phyloP scores from a whole-genome alignment of 2,888 invertebrate genomes.

The Caenorhabditis afra region DNA sequence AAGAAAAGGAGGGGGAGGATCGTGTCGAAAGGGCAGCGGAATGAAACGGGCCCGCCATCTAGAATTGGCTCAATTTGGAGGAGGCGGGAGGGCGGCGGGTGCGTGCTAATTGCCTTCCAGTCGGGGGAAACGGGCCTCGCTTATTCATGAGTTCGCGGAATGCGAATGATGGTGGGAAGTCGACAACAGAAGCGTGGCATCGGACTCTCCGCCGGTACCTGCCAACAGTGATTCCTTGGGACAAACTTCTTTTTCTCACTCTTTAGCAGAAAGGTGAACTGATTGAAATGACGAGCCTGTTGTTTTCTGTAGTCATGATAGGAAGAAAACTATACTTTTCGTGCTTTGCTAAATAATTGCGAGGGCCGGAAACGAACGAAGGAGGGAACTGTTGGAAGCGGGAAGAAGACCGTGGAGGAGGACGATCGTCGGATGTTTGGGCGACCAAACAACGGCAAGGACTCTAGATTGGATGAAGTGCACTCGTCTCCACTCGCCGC shows the following conservation, averaged over 20 bases:
- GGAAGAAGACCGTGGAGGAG: not conserved
- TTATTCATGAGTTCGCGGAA: slow-evolving; percentile 15
- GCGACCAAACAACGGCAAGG: slow-evolving; percentile 27
- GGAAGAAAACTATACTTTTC: too few species aligned
- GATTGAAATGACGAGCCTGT: too few species aligned
- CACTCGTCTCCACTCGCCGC: slow-evolving; percentile 3
- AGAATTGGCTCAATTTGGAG: slow-evolving; percentile 45
- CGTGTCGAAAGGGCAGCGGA: slow-evolving; percentile 83
- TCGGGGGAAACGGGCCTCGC: slow-evolving; percentile 4
- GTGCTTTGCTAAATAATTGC: too few species aligned
- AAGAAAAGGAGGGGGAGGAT: slow-evolving; percentile 67
- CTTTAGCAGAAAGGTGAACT: too few species aligned
- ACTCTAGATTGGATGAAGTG: slow-evolving; percentile 21
- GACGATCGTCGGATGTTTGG: not conserved
- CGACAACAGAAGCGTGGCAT: not conserved
- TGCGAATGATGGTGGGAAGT: not conserved
- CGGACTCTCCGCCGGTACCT: too few species aligned
- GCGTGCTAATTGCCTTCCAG: slow-evolving; percentile 42
- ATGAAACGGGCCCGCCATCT: not conserved
- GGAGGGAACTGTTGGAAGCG: not conserved
- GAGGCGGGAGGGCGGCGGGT: slow-evolving; percentile 4
- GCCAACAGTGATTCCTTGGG: too few species aligned
- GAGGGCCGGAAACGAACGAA: too few species aligned
- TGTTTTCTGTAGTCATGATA: too few species aligned
- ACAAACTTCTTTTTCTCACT: too few species aligned